These are phyloP conservation scores for Dione juno DNA, from an alignment of 2,888 invertebrate genomes.

Conservation along the genomic window DNA sequence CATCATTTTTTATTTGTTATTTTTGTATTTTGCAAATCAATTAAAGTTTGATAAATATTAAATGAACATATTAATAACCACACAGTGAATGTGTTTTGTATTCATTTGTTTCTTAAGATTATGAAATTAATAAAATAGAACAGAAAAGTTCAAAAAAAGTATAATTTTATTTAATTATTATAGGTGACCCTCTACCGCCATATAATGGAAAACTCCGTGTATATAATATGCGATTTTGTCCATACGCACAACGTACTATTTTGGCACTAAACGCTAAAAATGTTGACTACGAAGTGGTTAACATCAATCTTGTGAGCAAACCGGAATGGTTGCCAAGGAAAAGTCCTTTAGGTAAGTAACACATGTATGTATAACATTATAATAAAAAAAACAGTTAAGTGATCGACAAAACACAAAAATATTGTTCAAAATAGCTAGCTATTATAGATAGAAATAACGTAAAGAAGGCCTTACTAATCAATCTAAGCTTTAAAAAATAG, in stretches of 20 bases:
- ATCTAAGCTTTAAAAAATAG: too few species aligned
- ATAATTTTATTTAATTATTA: neutral
- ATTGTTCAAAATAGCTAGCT: too few species aligned
- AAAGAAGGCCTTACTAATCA: too few species aligned
- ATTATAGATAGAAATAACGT: too few species aligned
- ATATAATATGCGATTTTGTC: constrained; percentile 93
- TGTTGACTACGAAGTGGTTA: constrained; percentile 89
- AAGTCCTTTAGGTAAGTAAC: constrained; percentile 78
- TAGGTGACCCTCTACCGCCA: constrained; percentile 87
- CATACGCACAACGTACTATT: constrained; percentile 89
- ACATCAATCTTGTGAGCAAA: constrained; percentile 87
- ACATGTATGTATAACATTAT: neutral
- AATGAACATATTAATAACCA: neutral
- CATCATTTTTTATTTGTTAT: neutral
- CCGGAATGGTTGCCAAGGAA: constrained; percentile 91
- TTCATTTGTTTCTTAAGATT: neutral
- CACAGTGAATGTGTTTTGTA: neutral
- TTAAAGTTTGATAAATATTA: constrained; percentile 1
- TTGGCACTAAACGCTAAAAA: constrained; percentile 90
- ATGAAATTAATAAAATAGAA: neutral
- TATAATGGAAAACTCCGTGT: constrained; percentile 87
- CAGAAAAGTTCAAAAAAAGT: neutral
- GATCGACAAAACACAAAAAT: neutral
- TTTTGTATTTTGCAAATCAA: neutral
- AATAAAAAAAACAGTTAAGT: neutral